These are phyloP conservation scores for Sycophila texana DNA, from an alignment of 2,888 invertebrate genomes.

Conservation along the genomic window DNA sequence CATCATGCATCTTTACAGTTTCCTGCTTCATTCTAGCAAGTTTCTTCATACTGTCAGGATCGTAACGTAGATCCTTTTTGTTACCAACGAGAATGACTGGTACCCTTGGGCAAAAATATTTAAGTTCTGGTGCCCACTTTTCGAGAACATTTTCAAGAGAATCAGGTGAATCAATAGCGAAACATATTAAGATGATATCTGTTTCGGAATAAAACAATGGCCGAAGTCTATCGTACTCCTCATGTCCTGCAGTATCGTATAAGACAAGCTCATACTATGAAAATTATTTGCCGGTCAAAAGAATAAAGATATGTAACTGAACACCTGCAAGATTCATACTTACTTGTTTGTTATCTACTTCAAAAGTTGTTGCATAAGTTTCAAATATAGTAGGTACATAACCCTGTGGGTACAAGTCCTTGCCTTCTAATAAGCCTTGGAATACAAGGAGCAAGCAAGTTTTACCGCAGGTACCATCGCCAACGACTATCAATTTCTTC, in stretches of 20 bases:
- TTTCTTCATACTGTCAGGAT: slow-evolving; percentile 95
- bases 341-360: slow-evolving; percentile 95
- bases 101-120: slow-evolving; percentile 99
- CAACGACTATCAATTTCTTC: slow-evolving; percentile 98
- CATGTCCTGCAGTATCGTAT: slow-evolving; percentile 99
- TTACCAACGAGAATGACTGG: slow-evolving; percentile 99
- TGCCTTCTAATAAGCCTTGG: slow-evolving; percentile 78
- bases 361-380: slow-evolving; percentile 99
- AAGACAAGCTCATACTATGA: slow-evolving; percentile 88
- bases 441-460: slow-evolving; percentile 99
- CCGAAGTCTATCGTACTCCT: slow-evolving; percentile 96
- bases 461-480: slow-evolving; percentile 99
- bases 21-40: slow-evolving; percentile 99
- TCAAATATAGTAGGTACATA: slow-evolving; percentile 99
- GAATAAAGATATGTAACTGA: not conserved
- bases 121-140: slow-evolving; percentile 99
- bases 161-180: slow-evolving; percentile 99
- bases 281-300: slow-evolving; percentile 11
- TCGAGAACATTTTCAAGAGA: slow-evolving; percentile 99
- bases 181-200: slow-evolving; percentile 99
- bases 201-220: slow-evolving; percentile 98
- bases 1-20: slow-evolving; percentile 98
- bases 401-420: slow-evolving; percentile 99
- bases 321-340: slow-evolving; percentile 1
- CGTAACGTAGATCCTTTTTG: slow-evolving; percentile 97